Evolutionary conservation across 23 tunicate genomes (phyloP).

Genomic region (Botrylloides violaceus): DNA sequence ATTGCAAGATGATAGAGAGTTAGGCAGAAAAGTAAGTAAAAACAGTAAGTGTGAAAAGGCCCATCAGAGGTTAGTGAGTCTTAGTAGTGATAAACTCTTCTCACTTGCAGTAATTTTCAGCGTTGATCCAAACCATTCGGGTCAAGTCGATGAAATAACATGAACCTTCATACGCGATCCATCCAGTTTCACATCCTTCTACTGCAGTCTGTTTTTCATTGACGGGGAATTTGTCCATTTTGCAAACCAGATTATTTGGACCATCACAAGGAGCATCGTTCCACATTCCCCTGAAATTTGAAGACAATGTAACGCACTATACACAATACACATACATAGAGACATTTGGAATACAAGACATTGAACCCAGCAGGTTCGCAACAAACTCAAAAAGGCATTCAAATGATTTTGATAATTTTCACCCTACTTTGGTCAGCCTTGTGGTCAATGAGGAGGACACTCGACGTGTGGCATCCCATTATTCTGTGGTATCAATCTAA

Average conservation of each 20-base stretch:
- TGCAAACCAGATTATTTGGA: slow-evolving; percentile 45
- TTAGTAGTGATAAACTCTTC: too few relatives aligned
- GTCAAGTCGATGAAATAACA: slow-evolving; percentile 68
- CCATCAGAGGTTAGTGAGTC: too few relatives aligned
- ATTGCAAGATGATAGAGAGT: too few relatives aligned
- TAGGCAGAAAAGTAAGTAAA: too few relatives aligned
- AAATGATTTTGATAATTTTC: too few relatives aligned
- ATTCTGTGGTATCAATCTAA: too few relatives aligned
- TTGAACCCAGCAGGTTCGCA: background rate
- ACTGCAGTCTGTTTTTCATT: slow-evolving; percentile 44
- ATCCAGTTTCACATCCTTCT: slow-evolving; percentile 64
- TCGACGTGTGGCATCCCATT: too few relatives aligned
- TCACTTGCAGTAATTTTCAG: slow-evolving; percentile 64
- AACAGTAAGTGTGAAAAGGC: too few relatives aligned
- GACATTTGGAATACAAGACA: slow-evolving; percentile 1
- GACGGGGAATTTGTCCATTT: slow-evolving; percentile 75
- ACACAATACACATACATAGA: background rate
- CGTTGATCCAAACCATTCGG: slow-evolving; percentile 59
- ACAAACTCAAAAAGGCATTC: background rate
- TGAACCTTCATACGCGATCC: slow-evolving; percentile 66
- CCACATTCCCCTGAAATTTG: slow-evolving; percentile 58
- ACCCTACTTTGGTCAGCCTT: too few relatives aligned
- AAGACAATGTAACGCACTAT: too few relatives aligned
- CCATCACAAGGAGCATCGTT: slow-evolving; percentile 42
- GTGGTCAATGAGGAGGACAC: too few relatives aligned